These are phyloP conservation scores for Sarcophaga bullata DNA, from an alignment of 1,140 invertebrate genomes.

Conservation along the genomic window DNA sequence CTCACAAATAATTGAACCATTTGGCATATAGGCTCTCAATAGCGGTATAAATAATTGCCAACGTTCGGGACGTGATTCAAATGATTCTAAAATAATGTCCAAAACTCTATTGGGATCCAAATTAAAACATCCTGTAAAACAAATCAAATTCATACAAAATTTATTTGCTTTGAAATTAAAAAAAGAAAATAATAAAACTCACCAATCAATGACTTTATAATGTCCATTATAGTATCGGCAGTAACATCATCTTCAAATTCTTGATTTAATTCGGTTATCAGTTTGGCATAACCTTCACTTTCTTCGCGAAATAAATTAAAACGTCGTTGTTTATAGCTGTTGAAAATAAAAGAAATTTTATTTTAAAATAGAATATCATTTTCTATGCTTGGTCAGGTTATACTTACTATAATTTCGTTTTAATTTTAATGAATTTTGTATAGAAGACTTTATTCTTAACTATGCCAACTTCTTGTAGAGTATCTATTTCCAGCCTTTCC, in stretches of 20 bases:
- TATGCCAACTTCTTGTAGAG: conserved; percentile 89
- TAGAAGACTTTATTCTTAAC: conserved; percentile 93
- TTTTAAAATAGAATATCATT: conserved; percentile 31
- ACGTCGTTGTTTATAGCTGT: conserved; percentile 98
- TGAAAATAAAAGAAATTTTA: conserved; percentile 60
- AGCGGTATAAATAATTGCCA: conserved; percentile 85
- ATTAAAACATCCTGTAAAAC: conserved; percentile 92
- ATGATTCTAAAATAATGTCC: conserved; percentile 96
- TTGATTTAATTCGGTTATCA: conserved; percentile 95
- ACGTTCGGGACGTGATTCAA: conserved; percentile 86
- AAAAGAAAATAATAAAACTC: conserved; percentile 49
- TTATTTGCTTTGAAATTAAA: background rate
- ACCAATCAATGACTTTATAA: conserved; percentile 94
- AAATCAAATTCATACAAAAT: conserved; percentile 41
- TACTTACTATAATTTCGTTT: conserved; percentile 97
- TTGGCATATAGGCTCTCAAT: conserved; percentile 86
- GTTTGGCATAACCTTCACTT: conserved; percentile 98
- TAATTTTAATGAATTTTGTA: conserved; percentile 97
- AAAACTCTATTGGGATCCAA: conserved; percentile 98
- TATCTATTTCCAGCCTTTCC: conserved; percentile 93
- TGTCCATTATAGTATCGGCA: conserved; percentile 77
- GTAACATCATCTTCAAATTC: conserved; percentile 76
- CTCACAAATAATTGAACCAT: conserved; percentile 87
- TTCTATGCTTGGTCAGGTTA: background rate
- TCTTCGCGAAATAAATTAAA: conserved; percentile 99